Base-by-base conservation (phyloP, 1,140 invertebrate genomes). In the Euglossa dilemma region DNA sequence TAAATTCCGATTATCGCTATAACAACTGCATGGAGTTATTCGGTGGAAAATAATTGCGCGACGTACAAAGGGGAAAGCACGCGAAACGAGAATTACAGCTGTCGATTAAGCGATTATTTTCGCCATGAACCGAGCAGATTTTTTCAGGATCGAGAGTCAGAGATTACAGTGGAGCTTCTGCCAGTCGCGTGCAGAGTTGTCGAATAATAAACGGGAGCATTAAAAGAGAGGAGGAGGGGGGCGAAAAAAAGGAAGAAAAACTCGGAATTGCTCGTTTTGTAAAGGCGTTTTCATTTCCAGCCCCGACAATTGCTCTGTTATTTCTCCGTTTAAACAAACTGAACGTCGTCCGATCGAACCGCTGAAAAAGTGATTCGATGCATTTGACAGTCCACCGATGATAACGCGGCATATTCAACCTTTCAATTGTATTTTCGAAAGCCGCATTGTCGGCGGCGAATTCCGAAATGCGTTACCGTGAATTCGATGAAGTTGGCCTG, bases 321-420 rank as follows among this genome's bases (percentile, higher is more conserved):
- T 72, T 71, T 61, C 52, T 23, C 36, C 36, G 50, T 28, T 80
- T 61, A 61, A 80, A 59, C 43, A 70, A 69, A 57, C 28, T n/a
- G 28, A 36, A 63, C 28, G 25, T 28, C 11, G 23, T 5, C 54
- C 23, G 59, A 61, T 50, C 66, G n/a, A 0, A 4, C 5, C 18
- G n/a, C 3, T 16, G 28, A 47, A 61, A 63, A 63, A 72, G 61
- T 71, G 54, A 18, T 80, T 59, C 67, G 54, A n/a, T 36, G 43
- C 47, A 45, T 36, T 63, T 64, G 70, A 74, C 50, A 74, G 18
- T 28, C 12, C 18, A 36, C n/a, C 9, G 6, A 23, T 28, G 20
- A 66, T 63, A 74, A 64, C 45, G 16, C 4, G 18, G 16, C 23
- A 45, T 28, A 64, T 56, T 28, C 8, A 80, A 52, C 3, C 25